Evolutionary conservation across 2,113 vertebrate genomes (phyloP).

Genomic region (Junco hyemalis): DNA sequence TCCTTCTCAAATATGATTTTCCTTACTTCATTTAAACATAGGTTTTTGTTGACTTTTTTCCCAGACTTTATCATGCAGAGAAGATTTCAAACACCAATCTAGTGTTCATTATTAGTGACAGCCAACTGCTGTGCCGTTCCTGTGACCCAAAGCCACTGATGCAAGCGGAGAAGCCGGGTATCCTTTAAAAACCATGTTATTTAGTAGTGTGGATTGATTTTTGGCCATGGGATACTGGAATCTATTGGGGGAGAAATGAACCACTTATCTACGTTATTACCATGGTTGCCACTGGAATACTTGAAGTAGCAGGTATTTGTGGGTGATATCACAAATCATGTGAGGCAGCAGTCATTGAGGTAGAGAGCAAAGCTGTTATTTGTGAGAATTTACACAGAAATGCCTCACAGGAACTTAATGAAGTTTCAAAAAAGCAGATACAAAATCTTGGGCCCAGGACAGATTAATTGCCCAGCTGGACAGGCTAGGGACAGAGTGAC

Average conservation of each 20-base stretch:
- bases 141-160: slow-evolving; percentile 90
- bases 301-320: not conserved
- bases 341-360: not conserved
- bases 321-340: not conserved
- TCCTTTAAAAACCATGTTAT: slow-evolving; percentile 76
- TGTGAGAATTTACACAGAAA: not conserved
- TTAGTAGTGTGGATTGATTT: slow-evolving; percentile 32
- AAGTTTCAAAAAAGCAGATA: not conserved
- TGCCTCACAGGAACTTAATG: not conserved
- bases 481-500: not conserved
- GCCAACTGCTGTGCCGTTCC: slow-evolving; percentile 87
- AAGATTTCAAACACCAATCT: slow-evolving; percentile 95
- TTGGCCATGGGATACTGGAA: not conserved
- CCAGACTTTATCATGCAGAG: slow-evolving; percentile 87
- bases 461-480: not conserved
- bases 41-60: not conserved
- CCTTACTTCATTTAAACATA: not conserved
- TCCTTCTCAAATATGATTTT: not conserved
- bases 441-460: not conserved
- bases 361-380: not conserved
- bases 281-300: not conserved
- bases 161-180: slow-evolving; percentile 97
- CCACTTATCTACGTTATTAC: not conserved
- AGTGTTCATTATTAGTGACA: slow-evolving; percentile 95
- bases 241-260: not conserved